Evolutionary conservation across 2,888 invertebrate species (phyloP).

Genomic region (Leucophenga montana): DNA sequence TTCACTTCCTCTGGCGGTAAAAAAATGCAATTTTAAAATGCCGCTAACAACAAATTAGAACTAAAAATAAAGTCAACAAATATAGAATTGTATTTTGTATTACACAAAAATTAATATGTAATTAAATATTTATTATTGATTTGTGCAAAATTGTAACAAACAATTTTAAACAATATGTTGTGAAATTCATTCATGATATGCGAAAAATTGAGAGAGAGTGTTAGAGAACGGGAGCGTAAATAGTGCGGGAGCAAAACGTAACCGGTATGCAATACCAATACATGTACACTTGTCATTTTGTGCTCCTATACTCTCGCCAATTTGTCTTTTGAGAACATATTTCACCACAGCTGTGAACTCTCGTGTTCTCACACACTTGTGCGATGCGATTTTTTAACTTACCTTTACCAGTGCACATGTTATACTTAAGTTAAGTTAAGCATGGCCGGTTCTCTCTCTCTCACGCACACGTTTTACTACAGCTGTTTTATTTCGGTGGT

Average conservation of each 20-base stretch:
- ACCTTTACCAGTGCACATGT: no score
- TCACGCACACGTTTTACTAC: background rate
- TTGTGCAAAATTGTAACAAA: constrained; percentile 24
- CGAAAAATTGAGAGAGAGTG: constrained; percentile 34
- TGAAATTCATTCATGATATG: constrained; percentile 45
- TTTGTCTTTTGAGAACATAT: background rate
- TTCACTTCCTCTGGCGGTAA: no score
- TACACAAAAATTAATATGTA: no score
- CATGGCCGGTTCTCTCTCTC: background rate
- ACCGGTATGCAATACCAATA: no score
- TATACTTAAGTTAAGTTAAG: no score
- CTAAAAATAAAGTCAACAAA: background rate
- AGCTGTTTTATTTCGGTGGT: no score
- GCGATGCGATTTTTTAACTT: constrained; percentile 43
- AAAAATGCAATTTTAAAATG: no score
- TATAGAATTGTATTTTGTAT: constrained; percentile 7
- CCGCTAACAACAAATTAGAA: background rate
- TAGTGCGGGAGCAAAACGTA: background rate
- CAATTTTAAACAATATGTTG: constrained; percentile 44
- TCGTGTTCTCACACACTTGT: background rate
- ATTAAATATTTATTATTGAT: background rate
- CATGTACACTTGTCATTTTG: background rate
- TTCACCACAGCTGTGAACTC: background rate
- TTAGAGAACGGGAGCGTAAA: background rate
- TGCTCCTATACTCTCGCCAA: background rate